Base-by-base conservation (phyloP, 2,797 vertebrate species). In the Enteromius anoplus region DNA sequence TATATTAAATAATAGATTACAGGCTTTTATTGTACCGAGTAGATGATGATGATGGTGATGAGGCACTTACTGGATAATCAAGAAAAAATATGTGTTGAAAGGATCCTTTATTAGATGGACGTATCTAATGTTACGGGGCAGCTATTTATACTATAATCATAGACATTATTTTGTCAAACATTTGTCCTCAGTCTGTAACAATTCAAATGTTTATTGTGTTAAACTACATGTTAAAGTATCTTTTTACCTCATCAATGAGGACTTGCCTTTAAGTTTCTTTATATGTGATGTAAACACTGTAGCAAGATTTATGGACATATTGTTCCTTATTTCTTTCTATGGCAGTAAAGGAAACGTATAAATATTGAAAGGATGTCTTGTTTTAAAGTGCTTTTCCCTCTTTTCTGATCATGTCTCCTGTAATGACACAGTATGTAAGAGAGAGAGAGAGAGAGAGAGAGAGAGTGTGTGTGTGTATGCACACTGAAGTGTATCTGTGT, bases 281-380 rank as follows among this genome's bases (percentile, higher is more conserved):
- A 86, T 69, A 90, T 90, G 86, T 91, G 86, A 87, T 90, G 82
- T 90, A 85, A 83, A 85, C 78, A 89, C 86, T 89, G 87, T 89
- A 88, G 85, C 86, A 86, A 89, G 88, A 91, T 70, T 82, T 90
- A 92, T 88, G 84, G 88, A 76, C 85, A 89, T 88, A 88, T 88
- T 92, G 90, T 91, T 92, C 53, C 72, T 75, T 84, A 90, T 89
- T 69, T 87, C 84, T 91, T 89, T 91, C 86, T 91, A 90, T 87
- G 81, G 84, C 84, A 88, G 85, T 87, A 85, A 88, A 89, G 86
- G 72, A 87, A 85, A 85, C 82, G 83, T 89, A 85, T 88, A 80
- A 88, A 83, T 89, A 88, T 90, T 90, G 86, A 87, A 88, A 87
- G 26, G 88, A 87, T 86, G 80, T 84, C 68, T 88, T 90, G 86